Percentiles rank a stretch among this genome's conserved stretches.
phyloP scores from a whole-genome alignment of 2,888 invertebrate species.

The Agrotis ipsilon region DNA sequence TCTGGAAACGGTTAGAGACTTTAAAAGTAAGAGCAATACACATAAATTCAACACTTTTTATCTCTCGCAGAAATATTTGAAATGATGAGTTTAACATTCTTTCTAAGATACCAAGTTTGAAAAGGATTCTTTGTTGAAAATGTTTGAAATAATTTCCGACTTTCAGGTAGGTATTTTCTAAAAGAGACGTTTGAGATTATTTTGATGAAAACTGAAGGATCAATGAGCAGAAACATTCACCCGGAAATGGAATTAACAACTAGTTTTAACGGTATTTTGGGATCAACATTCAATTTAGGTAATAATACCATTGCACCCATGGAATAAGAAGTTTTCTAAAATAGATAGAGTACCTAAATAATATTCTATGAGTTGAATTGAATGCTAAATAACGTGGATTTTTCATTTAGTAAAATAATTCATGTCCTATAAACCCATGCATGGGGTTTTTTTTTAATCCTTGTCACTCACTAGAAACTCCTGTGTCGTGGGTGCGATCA shows the following conservation, averaged over 20 bases:
- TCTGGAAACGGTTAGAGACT: too few species aligned
- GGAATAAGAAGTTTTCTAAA: too few species aligned
- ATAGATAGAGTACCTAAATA: too few species aligned
- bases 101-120: neutral
- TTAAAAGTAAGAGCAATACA: too few species aligned
- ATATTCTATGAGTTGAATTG: too few species aligned
- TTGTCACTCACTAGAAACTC: too few species aligned
- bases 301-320: too few species aligned
- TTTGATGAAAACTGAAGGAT: neutral
- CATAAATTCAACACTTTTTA: neutral
- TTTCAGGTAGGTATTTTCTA: neutral
- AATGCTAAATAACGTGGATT: too few species aligned
- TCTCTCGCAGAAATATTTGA: constrained; percentile 3
- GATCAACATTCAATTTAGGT: neutral
- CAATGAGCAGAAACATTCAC: neutral
- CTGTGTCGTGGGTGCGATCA: too few species aligned
- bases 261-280: neutral
- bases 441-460: too few species aligned
- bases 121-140: constrained; percentile 12
- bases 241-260: neutral
- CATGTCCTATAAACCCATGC: too few species aligned
- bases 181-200: neutral
- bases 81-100: neutral
- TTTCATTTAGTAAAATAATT: too few species aligned
- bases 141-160: neutral